phyloP scores from a whole-genome alignment of 2,888 invertebrate species.

The Baronia brevicornis region DNA sequence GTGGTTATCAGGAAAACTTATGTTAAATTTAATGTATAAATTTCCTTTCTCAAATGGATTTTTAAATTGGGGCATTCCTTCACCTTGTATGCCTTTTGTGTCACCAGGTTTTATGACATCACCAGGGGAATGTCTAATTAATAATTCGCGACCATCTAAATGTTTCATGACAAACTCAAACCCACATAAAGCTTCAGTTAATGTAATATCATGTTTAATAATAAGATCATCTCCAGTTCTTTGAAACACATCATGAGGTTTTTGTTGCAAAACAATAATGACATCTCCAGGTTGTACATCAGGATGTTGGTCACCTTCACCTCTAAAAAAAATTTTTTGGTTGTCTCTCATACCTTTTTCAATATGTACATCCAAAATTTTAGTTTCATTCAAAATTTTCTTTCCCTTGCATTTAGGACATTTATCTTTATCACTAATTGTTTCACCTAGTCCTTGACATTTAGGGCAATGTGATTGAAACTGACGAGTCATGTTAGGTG shows the following conservation, averaged over 20 bases:
- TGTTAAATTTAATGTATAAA: constrained; percentile 89
- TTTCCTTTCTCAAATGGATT: constrained; percentile 92
- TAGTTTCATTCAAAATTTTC: constrained; percentile 87
- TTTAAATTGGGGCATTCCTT: constrained; percentile 93
- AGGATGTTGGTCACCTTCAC: constrained; percentile 94
- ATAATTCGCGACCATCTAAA: constrained; percentile 89
- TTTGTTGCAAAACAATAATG: constrained; percentile 88
- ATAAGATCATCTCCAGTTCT: constrained; percentile 84
- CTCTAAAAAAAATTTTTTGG: constrained; percentile 88
- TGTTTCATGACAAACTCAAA: constrained; percentile 90
- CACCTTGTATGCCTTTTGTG: constrained; percentile 84
- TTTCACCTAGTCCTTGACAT: constrained; percentile 82
- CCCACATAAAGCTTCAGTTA: constrained; percentile 94
- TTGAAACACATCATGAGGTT: constrained; percentile 86
- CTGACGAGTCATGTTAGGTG: constrained; percentile 78
- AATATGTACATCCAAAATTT: constrained; percentile 90
- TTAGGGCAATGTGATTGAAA: constrained; percentile 77
- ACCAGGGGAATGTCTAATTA: constrained; percentile 86
- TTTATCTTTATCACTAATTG: constrained; percentile 86
- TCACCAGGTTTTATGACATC: constrained; percentile 89
- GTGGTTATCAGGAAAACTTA: constrained; percentile 88
- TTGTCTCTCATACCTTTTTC: constrained; percentile 93
- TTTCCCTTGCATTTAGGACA: constrained; percentile 89
- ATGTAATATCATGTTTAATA: constrained; percentile 83
- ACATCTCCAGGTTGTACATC: constrained; percentile 92